phyloP scores from a whole-genome alignment of 2,888 invertebrate genomes.

The Mythimna pallens region DNA sequence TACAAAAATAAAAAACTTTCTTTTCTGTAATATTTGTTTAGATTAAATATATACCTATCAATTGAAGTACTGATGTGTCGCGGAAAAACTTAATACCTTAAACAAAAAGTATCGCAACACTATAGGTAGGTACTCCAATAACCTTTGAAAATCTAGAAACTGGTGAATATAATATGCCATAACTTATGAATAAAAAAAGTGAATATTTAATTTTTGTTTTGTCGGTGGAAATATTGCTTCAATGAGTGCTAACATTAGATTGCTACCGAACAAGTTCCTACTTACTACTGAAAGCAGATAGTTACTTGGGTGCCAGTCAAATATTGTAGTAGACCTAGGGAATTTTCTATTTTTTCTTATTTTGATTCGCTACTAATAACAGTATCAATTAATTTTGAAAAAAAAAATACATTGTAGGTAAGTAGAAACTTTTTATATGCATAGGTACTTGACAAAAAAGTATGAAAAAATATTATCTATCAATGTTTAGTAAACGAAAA shows the following conservation, averaged over 20 bases:
- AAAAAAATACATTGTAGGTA: not conserved
- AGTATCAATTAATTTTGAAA: not conserved
- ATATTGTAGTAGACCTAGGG: not conserved
- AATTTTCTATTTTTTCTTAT: not conserved
- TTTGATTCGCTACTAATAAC: not conserved
- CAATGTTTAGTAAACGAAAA: not conserved
- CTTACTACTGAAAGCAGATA: not conserved
- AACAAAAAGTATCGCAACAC: too few species aligned
- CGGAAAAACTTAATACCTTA: not conserved
- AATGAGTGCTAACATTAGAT: not conserved
- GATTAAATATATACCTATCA: not conserved
- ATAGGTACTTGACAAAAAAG: too few species aligned
- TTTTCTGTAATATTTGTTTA: too few species aligned
- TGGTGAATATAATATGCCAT: not conserved
- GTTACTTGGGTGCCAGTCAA: not conserved
- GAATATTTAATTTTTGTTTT: not conserved
- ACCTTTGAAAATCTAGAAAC: not conserved
- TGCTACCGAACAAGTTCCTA: not conserved
- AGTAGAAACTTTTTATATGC: too few species aligned
- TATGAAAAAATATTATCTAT: too few species aligned
- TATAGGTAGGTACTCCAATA: not conserved
- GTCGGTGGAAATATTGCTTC: not conserved
- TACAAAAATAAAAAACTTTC: too few species aligned
- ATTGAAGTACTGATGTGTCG: not conserved
- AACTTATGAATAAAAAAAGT: not conserved